Base-by-base conservation (phyloP, 2,888 invertebrate genomes). In the Habrosyne pyritoides region DNA sequence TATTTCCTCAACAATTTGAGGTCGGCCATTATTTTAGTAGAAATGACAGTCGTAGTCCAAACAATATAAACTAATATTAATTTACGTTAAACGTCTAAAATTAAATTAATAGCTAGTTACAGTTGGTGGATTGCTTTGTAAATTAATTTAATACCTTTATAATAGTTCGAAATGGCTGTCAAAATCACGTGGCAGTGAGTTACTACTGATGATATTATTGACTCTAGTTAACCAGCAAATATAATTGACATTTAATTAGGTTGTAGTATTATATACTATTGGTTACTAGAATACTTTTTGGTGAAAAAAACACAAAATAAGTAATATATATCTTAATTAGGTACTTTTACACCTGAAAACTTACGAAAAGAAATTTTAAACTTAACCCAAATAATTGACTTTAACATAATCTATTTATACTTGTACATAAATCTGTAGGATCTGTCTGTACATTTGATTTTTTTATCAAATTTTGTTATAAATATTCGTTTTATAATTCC, bases 131-230 rank as follows among this genome's bases (percentile, higher is more conserved):
- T 71, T 57, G 63, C 53, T 67, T 62, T 57, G 55, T 55, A 63
- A 69, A 67, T 70, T 71, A 66, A 72, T 67, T 67, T 64, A 60
- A 68, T 68, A 61, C 59, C 60, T 62, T 46, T 42, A 42, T 42
- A 42, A 42, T 42, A 18, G 42, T 42, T 42, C n/a, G 55, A 24
- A 59, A 61, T 58, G 53, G 48, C 61, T 64, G 64, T 68, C 58
- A 56, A 51, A 47, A 57, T 52, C 69, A 66, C 58, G 55, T 67
- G 69, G 54, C 60, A 51, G 58, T 60, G 64, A 62, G 63, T 61
- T 53, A 14, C 36, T n/a, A 10, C 12, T 10, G 36, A 14, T 36
- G 5, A 5, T 36, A 36, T 36, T 36, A 6, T 36, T 36, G n/a
- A n/a, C n/a, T 36, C 5, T 14, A 36, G 12, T 36, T 36, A 36